Conservation (phyloP, 2,888 invertebrate genomes). For the Xanthorhoe spadicearia region DNA sequence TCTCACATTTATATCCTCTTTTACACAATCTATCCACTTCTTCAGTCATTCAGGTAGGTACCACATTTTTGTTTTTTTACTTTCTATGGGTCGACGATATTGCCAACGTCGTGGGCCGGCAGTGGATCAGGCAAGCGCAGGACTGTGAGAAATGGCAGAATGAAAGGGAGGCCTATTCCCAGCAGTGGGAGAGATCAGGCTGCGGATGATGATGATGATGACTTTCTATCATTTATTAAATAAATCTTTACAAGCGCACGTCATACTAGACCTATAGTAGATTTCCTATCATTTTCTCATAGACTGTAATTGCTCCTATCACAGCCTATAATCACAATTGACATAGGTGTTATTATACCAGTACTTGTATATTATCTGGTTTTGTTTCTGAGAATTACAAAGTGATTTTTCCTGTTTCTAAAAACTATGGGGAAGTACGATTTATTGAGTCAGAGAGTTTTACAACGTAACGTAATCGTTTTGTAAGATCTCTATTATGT, state of each 20-base stretch:
- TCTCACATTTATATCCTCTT: too few species aligned
- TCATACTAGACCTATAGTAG: background rate
- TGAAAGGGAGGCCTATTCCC: too few species aligned
- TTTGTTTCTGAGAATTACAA: constrained; percentile 40
- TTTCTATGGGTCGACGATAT: too few species aligned
- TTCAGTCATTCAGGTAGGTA: too few species aligned
- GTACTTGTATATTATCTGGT: background rate
- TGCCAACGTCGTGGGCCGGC: too few species aligned
- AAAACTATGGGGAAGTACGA: constrained; percentile 47
- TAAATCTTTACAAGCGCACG: background rate
- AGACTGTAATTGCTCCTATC: constrained; percentile 9
- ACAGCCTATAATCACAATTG: constrained; percentile 4
- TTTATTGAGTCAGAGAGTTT: constrained; percentile 23
- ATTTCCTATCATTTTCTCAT: constrained; percentile 10
- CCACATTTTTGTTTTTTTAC: too few species aligned
- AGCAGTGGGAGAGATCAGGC: too few species aligned
- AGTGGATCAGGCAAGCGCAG: too few species aligned
- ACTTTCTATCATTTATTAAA: too few species aligned
- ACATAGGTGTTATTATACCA: constrained; percentile 19
- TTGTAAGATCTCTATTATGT: constrained; percentile 12
- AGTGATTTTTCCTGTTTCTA: constrained; percentile 47
- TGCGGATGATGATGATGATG: too few species aligned
- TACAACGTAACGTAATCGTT: constrained; percentile 16
- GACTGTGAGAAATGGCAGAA: too few species aligned
- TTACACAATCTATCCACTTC: too few species aligned